These are phyloP conservation scores for Acromyrmex charruanus DNA, from an alignment of 1,140 invertebrate genomes.

Conservation along the genomic window DNA sequence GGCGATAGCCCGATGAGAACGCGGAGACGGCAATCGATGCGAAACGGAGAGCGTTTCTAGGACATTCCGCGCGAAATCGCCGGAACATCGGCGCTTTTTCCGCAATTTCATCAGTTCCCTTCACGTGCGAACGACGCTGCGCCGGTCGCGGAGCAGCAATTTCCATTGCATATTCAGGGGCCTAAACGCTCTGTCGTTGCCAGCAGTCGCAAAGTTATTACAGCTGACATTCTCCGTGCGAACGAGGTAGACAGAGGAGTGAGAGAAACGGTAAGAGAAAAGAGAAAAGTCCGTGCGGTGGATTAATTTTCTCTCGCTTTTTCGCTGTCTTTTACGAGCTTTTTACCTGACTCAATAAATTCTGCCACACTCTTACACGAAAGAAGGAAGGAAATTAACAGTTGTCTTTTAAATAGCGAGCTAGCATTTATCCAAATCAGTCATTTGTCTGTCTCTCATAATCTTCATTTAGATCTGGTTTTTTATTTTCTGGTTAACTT, in stretches of 20 bases:
- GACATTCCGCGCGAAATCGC: slow-evolving; percentile 44
- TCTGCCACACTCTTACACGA: slow-evolving; percentile 23
- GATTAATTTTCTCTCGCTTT: slow-evolving; percentile 76
- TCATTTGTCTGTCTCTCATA: background rate
- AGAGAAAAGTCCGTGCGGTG: slow-evolving; percentile 26
- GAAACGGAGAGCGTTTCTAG: slow-evolving; percentile 37
- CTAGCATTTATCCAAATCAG: slow-evolving; percentile 1
- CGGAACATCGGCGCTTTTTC: slow-evolving; percentile 53
- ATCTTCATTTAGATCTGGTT: background rate
- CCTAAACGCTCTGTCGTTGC: slow-evolving; percentile 75
- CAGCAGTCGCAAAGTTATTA: slow-evolving; percentile 79
- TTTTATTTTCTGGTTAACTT: too few species aligned
- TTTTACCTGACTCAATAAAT: slow-evolving; percentile 65
- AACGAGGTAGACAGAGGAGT: slow-evolving; percentile 42
- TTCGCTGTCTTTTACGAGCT: slow-evolving; percentile 38
- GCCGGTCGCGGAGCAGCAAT: slow-evolving; percentile 60
- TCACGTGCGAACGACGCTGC: slow-evolving; percentile 37
- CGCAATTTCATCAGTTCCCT: slow-evolving; percentile 56
- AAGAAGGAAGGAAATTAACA: background rate
- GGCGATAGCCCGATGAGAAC: slow-evolving; percentile 30
- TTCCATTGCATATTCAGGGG: slow-evolving; percentile 78
- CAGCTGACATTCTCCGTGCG: slow-evolving; percentile 65
- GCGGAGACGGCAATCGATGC: slow-evolving; percentile 41
- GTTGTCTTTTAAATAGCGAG: background rate
- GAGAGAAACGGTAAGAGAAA: background rate